Percentiles rank a stretch among this genome's conserved stretches.
Evolutionary conservation across 2,797 vertebrate species (phyloP).

Genomic region (Kryptolebias ocellatus): DNA sequence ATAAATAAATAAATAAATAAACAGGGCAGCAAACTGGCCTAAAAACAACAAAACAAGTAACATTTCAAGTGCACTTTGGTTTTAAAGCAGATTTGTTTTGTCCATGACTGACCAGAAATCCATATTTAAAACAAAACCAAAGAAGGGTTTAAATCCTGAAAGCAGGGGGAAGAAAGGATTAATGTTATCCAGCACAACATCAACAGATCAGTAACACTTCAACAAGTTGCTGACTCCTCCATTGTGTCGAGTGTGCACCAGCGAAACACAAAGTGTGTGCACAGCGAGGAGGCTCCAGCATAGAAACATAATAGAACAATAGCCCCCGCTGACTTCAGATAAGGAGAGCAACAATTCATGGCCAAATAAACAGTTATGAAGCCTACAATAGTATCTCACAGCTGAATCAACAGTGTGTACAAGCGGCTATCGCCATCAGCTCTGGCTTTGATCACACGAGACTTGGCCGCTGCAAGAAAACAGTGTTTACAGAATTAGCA

Average conservation of each 20-base stretch:
- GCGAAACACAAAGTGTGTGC: slow-evolving; percentile 68
- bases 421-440: slow-evolving; percentile 60
- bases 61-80: slow-evolving; percentile 23
- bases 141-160: slow-evolving; percentile 33
- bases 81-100: slow-evolving; percentile 2
- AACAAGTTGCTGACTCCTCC: slow-evolving; percentile 72
- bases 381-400: slow-evolving; percentile 78
- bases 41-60: slow-evolving; percentile 17
- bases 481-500: slow-evolving; percentile 69
- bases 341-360: slow-evolving; percentile 77
- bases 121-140: slow-evolving; percentile 4
- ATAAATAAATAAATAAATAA: slow-evolving; percentile 18
- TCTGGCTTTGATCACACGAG: slow-evolving; percentile 71
- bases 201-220: slow-evolving; percentile 78
- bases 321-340: slow-evolving; percentile 68
- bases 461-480: slow-evolving; percentile 64
- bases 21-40: neutral
- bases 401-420: slow-evolving; percentile 80
- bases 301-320: slow-evolving; percentile 78
- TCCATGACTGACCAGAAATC: neutral
- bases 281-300: slow-evolving; percentile 56
- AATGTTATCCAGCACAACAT: slow-evolving; percentile 66
- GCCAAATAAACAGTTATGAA: slow-evolving; percentile 81
- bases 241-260: slow-evolving; percentile 71
- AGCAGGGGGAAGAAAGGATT: slow-evolving; percentile 47